Evolutionary conservation across 1,140 invertebrate genomes (phyloP), one percentile per base, ranked within the genome.

Genomic region (Drosophila parabipectinata): DNA sequence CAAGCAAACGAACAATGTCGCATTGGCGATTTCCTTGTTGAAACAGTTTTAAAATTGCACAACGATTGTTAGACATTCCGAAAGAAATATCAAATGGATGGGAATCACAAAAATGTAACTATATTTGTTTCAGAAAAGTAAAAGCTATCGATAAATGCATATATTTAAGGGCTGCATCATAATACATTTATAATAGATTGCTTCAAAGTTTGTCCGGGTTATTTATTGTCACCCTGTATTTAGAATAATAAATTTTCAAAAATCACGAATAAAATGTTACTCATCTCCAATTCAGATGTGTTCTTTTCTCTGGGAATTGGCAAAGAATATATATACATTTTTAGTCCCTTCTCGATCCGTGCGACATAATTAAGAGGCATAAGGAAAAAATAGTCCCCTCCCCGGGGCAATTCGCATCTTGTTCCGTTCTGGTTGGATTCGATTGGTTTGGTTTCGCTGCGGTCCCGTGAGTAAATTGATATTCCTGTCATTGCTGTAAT

Each of bases 401-500:
- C 55, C 54, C 52, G 61, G 44, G 66, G 57, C 57, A 50, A 69
- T 57, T 39, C 64, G 52, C 64, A 57, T 34, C 64, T 71, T 69
- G 64, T 71, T 57, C 67, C 66, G 66, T 57, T 68, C 60, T 52
- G 47, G 47, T 34, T 37, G 63, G 63, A 64, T 64, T 48, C 50
- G 51, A 68, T 69, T 68, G 63, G 51, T 56, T 56, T 24, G 63
- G 64, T 48, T 69, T 69, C 32, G 51, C 64, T 12, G 10, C 54
- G 52, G 59, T 60, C 58, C 64, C 78, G 64, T 68, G 78, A 30
- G 82, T 85, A 87, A 85, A 85, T 87, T 87, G 82, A 87, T 87
- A 87, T 87, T 87, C 71, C 82, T 76, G 78, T 87, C 82, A 88
- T 79, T 87, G 74, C 63, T 67, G 58, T 75, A 81, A 85, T 85